Conservation (phyloP, 2,113 vertebrate species). For the Misgurnus anguillicaudatus region DNA sequence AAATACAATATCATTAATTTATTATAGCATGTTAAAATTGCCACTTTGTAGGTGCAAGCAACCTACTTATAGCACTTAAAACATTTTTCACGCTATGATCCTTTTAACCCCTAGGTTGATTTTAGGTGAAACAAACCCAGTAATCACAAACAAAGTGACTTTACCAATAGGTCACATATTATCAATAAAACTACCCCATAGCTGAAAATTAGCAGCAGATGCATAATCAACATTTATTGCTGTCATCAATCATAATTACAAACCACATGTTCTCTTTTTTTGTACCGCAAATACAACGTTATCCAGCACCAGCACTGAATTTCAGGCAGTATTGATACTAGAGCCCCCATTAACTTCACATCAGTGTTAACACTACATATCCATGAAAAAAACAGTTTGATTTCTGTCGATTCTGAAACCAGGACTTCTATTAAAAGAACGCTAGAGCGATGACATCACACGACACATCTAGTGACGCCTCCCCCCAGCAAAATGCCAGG, state of each 20-base stretch:
- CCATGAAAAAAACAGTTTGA: background rate
- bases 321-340: slow-evolving; percentile 56
- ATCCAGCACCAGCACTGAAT: slow-evolving; percentile 61
- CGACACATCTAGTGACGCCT: background rate
- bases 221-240: slow-evolving; percentile 80
- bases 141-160: too few species aligned
- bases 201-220: slow-evolving; percentile 69
- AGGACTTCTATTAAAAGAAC: background rate
- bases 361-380: background rate
- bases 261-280: slow-evolving; percentile 54
- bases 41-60: too few species aligned
- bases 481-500: slow-evolving; percentile 16
- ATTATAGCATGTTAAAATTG: too few species aligned
- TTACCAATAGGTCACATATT: background rate
- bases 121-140: too few species aligned
- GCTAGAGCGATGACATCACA: background rate
- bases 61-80: too few species aligned
- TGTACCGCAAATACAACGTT: slow-evolving; percentile 56
- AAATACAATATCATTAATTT: too few species aligned
- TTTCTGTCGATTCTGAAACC: slow-evolving; percentile 1
- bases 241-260: slow-evolving; percentile 71
- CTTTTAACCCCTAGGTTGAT: too few species aligned
- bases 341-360: slow-evolving; percentile 44
- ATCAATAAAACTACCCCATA: slow-evolving; percentile 44
- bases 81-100: too few species aligned